Evolutionary conservation across 37 sponge, comb jelly and placozoan genomes (phyloP).

Genomic region (Spongia lamella): DNA sequence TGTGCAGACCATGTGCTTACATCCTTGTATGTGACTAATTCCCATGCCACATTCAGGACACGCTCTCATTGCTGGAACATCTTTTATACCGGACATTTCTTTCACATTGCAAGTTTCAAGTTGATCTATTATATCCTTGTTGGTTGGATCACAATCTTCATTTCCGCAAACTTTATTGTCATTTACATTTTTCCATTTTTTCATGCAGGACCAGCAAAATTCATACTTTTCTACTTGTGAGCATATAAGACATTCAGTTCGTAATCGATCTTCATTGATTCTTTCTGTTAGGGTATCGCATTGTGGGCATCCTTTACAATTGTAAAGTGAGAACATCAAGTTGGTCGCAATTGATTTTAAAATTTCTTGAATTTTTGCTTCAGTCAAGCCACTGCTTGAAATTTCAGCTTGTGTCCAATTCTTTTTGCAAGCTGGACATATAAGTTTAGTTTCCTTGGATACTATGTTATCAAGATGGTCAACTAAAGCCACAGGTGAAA

Average conservation of each 20-base stretch:
- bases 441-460: no score
- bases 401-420: neutral
- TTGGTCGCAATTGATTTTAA: neutral
- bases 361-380: neutral
- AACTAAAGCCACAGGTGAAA: no score
- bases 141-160: constrained; percentile 15
- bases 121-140: no score
- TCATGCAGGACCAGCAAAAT: constrained; percentile 67
- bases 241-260: constrained; percentile 47
- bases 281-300: constrained; percentile 58
- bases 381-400: neutral
- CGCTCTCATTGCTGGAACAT: constrained; percentile 53
- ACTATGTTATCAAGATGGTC: no score
- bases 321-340: constrained; percentile 26
- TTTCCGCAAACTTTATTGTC: constrained; percentile 42
- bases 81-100: constrained; percentile 9
- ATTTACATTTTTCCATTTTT: constrained; percentile 46
- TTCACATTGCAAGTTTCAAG: constrained; percentile 13
- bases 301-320: constrained; percentile 63
- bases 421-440: neutral
- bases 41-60: constrained; percentile 62
- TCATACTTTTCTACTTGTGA: constrained; percentile 31
- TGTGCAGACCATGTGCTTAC: constrained; percentile 38
- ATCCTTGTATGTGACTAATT: constrained; percentile 48
- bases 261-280: constrained; percentile 30